Base-by-base conservation (phyloP, 2,888 invertebrate genomes). In the Sphaerophoria rueppellii region DNA sequence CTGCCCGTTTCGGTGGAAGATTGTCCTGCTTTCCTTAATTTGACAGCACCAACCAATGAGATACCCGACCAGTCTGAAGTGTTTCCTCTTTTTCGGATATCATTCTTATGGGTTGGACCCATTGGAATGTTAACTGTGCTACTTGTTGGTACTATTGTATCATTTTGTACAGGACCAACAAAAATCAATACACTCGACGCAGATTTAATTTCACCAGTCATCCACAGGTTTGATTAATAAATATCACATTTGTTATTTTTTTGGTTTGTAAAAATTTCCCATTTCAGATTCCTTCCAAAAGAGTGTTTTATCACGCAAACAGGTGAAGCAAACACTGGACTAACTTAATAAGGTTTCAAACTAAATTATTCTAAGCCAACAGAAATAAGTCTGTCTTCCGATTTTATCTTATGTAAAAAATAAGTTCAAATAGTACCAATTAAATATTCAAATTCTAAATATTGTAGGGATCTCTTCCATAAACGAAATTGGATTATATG, bases 61-160 rank as follows among this genome's bases (percentile, higher is more conserved):
- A 88, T 88, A 87, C 87, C 88, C 2, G 92, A 93, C 85, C 93
- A 93, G 89, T 93, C 93, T 4, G 89, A 92, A 67, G 93, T 95
- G 60, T 96, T 96, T 90, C 95, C 95, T 0, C 90, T 96, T 12
- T 96, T 96, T 91, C 94, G 95, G 9, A 89, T 97, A 57, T 96
- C 96, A 0, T 97, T 96, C 90, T 95, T 96, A 90, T 96, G 96
- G 96, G 95, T 96, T 78, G 95, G 96, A 50, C 95, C 95, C 0
- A 92, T 96, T 67, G 96, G 96, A 0, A 93, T 95, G 0, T 65
- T 93, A 0, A 93, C 95, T 0, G 95, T 95, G 0, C 89, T 96
- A 24, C 74, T 94, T 0, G 95, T 96, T 0, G 97, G 96, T 0
- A 92, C 94, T 2, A 88, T 95, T 14, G 94, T 95, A 40, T 94